A percentile compares a stretch with the other conserved stretches of the same genome.
These are phyloP conservation scores for Anabacerthia variegaticeps DNA, from an alignment of 2,797 vertebrate genomes.

Conservation along the genomic window DNA sequence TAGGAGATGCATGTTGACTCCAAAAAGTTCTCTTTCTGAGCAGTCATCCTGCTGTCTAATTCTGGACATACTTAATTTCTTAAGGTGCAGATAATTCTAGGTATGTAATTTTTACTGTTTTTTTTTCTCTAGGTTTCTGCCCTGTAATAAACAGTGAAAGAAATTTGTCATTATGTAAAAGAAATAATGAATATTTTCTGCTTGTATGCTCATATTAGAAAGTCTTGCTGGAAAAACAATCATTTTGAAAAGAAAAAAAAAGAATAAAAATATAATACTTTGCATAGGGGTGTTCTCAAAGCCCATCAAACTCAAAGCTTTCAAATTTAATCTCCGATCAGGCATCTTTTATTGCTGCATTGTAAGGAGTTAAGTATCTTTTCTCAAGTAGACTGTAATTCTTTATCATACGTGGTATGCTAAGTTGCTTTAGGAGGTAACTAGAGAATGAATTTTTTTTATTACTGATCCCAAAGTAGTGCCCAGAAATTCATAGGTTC, in stretches of 20 bases:
- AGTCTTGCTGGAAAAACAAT: not conserved
- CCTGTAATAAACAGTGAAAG: not conserved
- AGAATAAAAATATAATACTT: not conserved
- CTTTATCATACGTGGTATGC: constrained; percentile 4
- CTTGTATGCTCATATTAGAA: not conserved
- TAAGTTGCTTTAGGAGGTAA: constrained; percentile 45
- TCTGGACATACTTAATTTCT: not conserved
- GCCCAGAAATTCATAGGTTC: constrained; percentile 48
- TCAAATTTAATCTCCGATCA: not conserved
- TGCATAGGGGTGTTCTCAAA: not conserved
- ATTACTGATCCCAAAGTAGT: constrained; percentile 6
- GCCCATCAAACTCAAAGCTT: constrained; percentile 23
- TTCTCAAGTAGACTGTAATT: constrained; percentile 43
- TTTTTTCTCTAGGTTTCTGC: not conserved
- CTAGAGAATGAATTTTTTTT: constrained; percentile 26
- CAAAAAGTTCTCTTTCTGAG: not conserved
- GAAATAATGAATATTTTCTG: not conserved
- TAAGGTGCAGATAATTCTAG: not conserved
- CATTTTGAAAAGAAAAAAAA: not conserved
- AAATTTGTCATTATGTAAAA: not conserved
- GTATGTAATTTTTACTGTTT: not conserved
- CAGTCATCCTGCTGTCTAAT: not conserved
- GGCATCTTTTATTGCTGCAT: constrained; percentile 47
- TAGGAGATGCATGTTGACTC: not conserved
- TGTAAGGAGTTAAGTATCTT: constrained; percentile 47